Base-by-base conservation (phyloP, 2,888 invertebrate species). In the Thymelicus sylvestris region DNA sequence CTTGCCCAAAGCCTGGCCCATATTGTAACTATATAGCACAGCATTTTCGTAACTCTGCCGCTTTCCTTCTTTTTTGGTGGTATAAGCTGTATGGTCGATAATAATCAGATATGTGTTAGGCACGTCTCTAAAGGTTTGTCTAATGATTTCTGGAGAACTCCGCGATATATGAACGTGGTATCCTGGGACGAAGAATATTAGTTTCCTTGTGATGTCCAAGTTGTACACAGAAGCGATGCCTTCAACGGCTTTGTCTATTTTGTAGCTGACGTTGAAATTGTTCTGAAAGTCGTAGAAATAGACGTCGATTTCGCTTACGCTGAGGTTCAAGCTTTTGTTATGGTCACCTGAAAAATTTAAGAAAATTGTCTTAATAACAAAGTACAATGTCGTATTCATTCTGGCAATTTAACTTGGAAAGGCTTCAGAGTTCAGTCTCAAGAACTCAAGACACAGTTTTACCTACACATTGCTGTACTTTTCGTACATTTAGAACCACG, bases 211-310 rank as follows among this genome's bases (percentile, higher is more conserved):
- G 4, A 88, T 73, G 66, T 93, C 92, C 0, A 93, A 74, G 69
- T 90, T 91, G 75, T 91, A 90, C 8, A 75, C 75, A 4, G 76
- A 74, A 1, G 85, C 86, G 70, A 93, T 81, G 0, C 84, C 84
- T 55, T 86, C 82, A 0, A 81, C 83, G 0, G 91, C 92, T 0
- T 75, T 76, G 19, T 87, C 83, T 19, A 92, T 87, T 0, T 83
- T 86, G 63, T 81, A 89, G 1, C 82, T 83, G 7, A 88, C 73
- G 75, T 91, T 90, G 76, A 85, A 86, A 72, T 92, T 86, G 73
- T 92, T 91, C 61, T 88, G 81, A 80, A 93, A 93, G 75, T 93
- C 93, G 77, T 93, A 92, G 78, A 93, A 86, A 77, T 85, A 92
- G 0, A 92, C 81, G 72, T 86, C 81, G 0, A 86, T 78, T 64